Evolutionary conservation across 2,113 vertebrate species (phyloP).

Genomic region (Trinectes maculatus): DNA sequence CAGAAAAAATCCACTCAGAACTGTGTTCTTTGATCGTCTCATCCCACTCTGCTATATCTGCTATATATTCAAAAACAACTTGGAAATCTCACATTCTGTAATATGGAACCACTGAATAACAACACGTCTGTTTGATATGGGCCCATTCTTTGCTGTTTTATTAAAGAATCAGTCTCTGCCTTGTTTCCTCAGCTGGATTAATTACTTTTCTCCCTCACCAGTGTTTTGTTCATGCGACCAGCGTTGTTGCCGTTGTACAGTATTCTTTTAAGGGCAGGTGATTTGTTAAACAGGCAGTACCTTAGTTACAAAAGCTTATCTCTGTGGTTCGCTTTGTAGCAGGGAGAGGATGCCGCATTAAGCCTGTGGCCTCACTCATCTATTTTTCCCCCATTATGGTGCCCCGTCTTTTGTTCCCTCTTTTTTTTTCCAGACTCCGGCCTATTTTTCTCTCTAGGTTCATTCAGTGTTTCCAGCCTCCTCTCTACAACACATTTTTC

Average conservation of each 20-base stretch:
- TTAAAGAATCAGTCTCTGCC: slow-evolving; percentile 50
- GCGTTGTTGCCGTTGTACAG: slow-evolving; percentile 38
- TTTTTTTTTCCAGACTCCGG: slow-evolving; percentile 9
- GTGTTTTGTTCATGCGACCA: slow-evolving; percentile 40
- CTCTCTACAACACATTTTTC: not conserved
- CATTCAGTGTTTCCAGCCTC: not conserved
- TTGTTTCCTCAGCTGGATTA: slow-evolving; percentile 51
- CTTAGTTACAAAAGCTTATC: slow-evolving; percentile 57
- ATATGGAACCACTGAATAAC: not conserved
- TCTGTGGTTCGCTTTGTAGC: slow-evolving; percentile 35
- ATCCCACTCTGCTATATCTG: too few relatives aligned
- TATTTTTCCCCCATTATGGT: slow-evolving; percentile 33
- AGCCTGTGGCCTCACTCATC: slow-evolving; percentile 35
- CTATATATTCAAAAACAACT: not conserved
- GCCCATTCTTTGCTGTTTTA: slow-evolving; percentile 18
- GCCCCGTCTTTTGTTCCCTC: slow-evolving; percentile 43
- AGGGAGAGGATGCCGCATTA: slow-evolving; percentile 28
- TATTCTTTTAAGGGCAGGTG: slow-evolving; percentile 40
- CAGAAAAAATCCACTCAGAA: not conserved
- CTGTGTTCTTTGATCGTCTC: too few relatives aligned
- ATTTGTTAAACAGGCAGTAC: slow-evolving; percentile 54
- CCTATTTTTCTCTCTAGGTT: slow-evolving; percentile 12
- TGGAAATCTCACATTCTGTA: not conserved
- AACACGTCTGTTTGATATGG: slow-evolving; percentile 22
- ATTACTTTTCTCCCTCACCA: slow-evolving; percentile 51